A percentile compares a stretch with the other conserved stretches of the same genome.
Evolutionary conservation across 2,888 invertebrate species (phyloP).

Genomic region (Cylloceria caligata): DNA sequence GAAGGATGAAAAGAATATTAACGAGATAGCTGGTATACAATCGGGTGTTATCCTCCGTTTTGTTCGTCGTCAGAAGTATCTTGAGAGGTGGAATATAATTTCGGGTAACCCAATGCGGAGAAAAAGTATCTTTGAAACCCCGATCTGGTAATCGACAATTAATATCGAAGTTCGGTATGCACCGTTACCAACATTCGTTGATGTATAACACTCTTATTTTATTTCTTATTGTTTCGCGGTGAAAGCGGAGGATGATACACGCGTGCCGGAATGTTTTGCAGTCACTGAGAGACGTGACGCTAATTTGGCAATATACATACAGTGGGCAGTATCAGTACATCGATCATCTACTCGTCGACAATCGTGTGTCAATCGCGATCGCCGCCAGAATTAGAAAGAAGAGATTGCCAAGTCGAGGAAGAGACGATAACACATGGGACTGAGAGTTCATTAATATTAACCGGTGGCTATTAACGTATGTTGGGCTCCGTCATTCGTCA

Average conservation of each 20-base stretch:
- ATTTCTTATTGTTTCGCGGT: conserved; percentile 14
- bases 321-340: conserved; percentile 1
- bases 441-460: conserved; percentile 53
- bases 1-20: conserved; percentile 48
- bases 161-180: conserved; percentile 5
- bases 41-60: conserved; percentile 55
- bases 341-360: conserved; percentile 45
- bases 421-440: neutral
- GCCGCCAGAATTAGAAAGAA: conserved; percentile 3
- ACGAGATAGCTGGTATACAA: conserved; percentile 37
- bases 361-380: conserved; percentile 44
- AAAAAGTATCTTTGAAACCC: conserved; percentile 40
- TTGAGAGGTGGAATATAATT: conserved; percentile 53
- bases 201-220: conserved; percentile 1
- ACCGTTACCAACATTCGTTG: neutral
- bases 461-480: conserved; percentile 41
- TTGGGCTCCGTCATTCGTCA: neutral
- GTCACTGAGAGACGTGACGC: conserved; percentile 39
- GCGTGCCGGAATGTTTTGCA: conserved; percentile 24
- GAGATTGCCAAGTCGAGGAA: neutral
- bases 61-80: conserved; percentile 53
- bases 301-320: conserved; percentile 24
- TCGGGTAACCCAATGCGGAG: conserved; percentile 10
- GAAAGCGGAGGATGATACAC: conserved; percentile 9
- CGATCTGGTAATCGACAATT: conserved; percentile 43